A percentile compares a stretch with the other conserved stretches of the same genome.
Evolutionary conservation across 2,888 invertebrate species (phyloP).

Genomic region (Erpobdella octoculata): DNA sequence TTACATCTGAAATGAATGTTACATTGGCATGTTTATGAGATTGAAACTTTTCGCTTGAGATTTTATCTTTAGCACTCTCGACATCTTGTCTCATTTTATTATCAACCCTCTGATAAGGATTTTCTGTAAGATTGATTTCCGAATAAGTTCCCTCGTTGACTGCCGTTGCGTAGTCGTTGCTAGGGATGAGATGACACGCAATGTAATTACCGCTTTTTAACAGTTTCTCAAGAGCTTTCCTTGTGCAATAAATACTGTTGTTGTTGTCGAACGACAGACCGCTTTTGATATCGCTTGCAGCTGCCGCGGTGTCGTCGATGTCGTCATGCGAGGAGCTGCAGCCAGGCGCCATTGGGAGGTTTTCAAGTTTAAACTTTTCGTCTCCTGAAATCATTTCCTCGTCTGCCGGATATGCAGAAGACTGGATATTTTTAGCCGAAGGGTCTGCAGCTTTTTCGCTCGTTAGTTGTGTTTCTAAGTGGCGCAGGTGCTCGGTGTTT

Average conservation of each 20-base stretch:
- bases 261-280: not conserved
- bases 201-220: not conserved
- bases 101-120: conserved; percentile 6
- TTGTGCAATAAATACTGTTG: not conserved
- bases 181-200: conserved; percentile 4
- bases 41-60: too few relatives aligned
- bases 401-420: not conserved
- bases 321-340: not conserved
- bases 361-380: not conserved
- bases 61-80: too few relatives aligned
- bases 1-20: too few relatives aligned
- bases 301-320: not conserved
- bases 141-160: not conserved
- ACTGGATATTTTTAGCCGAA: not conserved
- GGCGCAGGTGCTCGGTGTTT: not conserved
- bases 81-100: too few relatives aligned
- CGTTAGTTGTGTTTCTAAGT: not conserved
- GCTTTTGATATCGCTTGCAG: not conserved
- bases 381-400: not conserved
- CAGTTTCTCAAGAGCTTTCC: not conserved
- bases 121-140: conserved; percentile 1
- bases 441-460: not conserved
- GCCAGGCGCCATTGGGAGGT: not conserved
- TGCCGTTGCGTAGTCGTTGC: not conserved
- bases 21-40: too few relatives aligned